Percentiles rank a stretch among this genome's conserved stretches.
Conservation (phyloP, 2,888 invertebrate species). For the Stenchaetothrips biformis region DNA sequence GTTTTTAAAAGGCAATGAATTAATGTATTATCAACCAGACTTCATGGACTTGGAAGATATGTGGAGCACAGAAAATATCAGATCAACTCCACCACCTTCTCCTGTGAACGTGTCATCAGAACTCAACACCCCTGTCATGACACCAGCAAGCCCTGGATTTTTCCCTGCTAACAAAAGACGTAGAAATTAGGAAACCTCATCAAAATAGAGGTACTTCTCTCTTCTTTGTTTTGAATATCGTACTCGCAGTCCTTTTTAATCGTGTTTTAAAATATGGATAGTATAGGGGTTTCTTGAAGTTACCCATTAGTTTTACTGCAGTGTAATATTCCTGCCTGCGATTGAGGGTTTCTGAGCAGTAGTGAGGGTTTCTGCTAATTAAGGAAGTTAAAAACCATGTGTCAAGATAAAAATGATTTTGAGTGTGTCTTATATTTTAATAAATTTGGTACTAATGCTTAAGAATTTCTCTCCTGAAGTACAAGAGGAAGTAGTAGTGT, state of each 20-base stretch:
- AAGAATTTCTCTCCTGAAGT: too few species aligned
- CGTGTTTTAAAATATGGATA: background rate
- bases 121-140: slow-evolving; percentile 31
- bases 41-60: slow-evolving; percentile 7
- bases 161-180: background rate
- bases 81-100: background rate
- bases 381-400: too few species aligned
- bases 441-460: too few species aligned
- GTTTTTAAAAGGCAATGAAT: background rate
- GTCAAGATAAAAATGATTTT: too few species aligned
- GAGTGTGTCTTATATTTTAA: too few species aligned
- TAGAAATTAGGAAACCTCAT: background rate
- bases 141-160: slow-evolving; percentile 28
- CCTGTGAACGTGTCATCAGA: background rate
- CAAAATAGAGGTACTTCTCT: background rate
- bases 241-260: background rate
- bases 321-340: background rate
- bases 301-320: background rate
- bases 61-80: background rate
- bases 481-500: too few species aligned
- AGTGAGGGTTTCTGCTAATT: too few species aligned
- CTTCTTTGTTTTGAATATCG: background rate
- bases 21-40: slow-evolving; percentile 12
- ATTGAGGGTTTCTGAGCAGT: too few species aligned
- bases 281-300: background rate